phyloP scores from a whole-genome alignment of 2,113 vertebrate genomes.

The Collichthys lucidus region DNA sequence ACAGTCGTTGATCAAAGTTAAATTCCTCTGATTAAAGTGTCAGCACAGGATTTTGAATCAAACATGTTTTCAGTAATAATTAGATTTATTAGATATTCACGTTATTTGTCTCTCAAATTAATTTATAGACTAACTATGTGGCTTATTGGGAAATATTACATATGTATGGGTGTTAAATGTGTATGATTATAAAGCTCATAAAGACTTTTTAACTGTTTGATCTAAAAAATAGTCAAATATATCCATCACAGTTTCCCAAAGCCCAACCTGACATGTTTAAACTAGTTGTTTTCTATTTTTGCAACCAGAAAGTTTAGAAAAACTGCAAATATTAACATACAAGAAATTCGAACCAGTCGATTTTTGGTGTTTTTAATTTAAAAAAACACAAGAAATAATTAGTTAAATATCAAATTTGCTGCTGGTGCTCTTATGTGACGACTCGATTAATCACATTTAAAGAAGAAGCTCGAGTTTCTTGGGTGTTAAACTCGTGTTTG shows the following conservation, averaged over 20 bases:
- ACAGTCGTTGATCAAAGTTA: background rate
- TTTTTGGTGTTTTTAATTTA: background rate
- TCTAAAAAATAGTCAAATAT: background rate
- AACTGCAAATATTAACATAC: background rate
- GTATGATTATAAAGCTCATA: too few relatives aligned
- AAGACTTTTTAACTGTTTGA: too few relatives aligned
- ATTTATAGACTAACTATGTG: too few relatives aligned
- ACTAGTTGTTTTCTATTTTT: background rate
- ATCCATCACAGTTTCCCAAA: background rate
- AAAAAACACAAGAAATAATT: background rate
- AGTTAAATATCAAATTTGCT: background rate
- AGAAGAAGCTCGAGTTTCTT: background rate
- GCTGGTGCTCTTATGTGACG: background rate
- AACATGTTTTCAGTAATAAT: background rate
- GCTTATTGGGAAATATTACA: too few relatives aligned
- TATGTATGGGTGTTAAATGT: too few relatives aligned
- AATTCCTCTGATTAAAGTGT: conserved; percentile 5
- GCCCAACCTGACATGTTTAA: background rate
- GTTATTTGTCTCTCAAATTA: background rate
- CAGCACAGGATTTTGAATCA: background rate
- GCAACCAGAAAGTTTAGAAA: background rate
- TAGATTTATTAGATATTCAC: background rate
- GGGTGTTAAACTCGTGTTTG: background rate
- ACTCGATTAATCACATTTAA: too few relatives aligned
- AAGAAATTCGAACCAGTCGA: background rate